phyloP scores from a whole-genome alignment of 2,888 invertebrate species.

The Drosophila buzzatii region DNA sequence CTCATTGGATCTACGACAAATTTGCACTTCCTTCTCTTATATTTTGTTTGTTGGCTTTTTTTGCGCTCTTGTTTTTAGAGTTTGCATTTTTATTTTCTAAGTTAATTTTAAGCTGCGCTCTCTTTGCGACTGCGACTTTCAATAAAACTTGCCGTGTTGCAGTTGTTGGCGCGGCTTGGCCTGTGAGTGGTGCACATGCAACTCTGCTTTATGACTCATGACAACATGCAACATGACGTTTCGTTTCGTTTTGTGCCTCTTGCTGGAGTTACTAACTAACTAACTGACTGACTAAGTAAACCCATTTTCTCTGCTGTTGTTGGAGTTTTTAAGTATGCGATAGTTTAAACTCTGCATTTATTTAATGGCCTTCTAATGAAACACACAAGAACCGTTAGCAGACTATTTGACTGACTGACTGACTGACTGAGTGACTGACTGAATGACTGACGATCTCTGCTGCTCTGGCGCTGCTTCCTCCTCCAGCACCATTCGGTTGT shows the following conservation, averaged over 20 bases:
- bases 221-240: conserved; percentile 81
- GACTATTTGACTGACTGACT: conserved; percentile 18
- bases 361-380: conserved; percentile 62
- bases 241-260: conserved; percentile 56
- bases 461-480: conserved; percentile 5
- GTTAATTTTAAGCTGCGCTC: conserved; percentile 68
- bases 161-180: conserved; percentile 27
- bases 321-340: conserved; percentile 39
- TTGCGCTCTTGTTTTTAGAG: conserved; percentile 26
- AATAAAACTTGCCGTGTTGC: conserved; percentile 60
- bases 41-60: conserved; percentile 20
- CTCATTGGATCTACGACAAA: conserved; percentile 3
- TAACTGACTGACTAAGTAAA: conserved; percentile 55
- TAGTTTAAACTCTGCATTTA: conserved; percentile 64
- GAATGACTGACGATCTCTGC: conserved; percentile 4
- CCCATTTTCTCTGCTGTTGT: conserved; percentile 17
- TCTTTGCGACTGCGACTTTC: conserved; percentile 59
- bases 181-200: conserved; percentile 64
- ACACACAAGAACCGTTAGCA: conserved; percentile 46
- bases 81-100: conserved; percentile 63
- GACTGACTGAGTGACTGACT: conserved; percentile 17
- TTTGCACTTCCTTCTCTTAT: conserved; percentile 47
- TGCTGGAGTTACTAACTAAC: conserved; percentile 40
- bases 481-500: conserved; percentile 28
- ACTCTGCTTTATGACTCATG: conserved; percentile 81